Percentiles rank a stretch among this genome's conserved stretches.
phyloP scores from a whole-genome alignment of 2,888 invertebrate species.

The Acrobasis consociella region DNA sequence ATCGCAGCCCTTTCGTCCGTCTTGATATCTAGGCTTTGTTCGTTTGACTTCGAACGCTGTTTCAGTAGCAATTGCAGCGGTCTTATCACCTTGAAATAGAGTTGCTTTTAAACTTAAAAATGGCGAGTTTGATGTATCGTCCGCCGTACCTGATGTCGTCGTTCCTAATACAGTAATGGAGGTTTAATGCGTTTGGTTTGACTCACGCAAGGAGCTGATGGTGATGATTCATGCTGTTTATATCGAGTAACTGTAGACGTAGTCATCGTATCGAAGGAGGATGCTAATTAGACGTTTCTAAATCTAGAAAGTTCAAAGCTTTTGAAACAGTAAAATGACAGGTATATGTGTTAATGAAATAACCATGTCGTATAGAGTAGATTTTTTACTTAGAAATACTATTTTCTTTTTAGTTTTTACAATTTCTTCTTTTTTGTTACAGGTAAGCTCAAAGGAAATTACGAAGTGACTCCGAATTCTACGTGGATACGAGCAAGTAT shows the following conservation, averaged over 20 bases:
- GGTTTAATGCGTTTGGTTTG: slow-evolving; percentile 11
- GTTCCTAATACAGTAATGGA: not conserved
- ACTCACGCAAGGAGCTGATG: slow-evolving; percentile 8
- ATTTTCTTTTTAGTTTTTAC: too few species aligned
- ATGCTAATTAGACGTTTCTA: too few species aligned
- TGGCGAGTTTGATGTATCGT: not conserved
- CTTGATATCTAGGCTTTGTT: not conserved
- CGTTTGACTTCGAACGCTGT: too few species aligned
- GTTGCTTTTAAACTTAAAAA: not conserved
- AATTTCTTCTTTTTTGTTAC: slow-evolving; percentile 2
- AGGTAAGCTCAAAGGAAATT: not conserved
- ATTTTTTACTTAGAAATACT: too few species aligned
- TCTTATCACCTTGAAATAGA: not conserved
- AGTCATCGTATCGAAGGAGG: too few species aligned
- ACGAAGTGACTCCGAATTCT: too few species aligned
- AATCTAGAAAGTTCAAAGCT: too few species aligned
- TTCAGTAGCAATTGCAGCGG: not conserved
- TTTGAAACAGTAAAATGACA: too few species aligned
- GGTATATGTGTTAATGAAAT: not conserved
- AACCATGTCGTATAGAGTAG: too few species aligned
- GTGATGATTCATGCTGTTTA: slow-evolving; percentile 11
- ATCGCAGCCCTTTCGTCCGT: not conserved
- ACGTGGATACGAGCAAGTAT: too few species aligned
- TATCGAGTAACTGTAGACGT: not conserved
- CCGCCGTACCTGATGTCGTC: not conserved